These are phyloP conservation scores for Eretmochelys imbricata DNA, from an alignment of 2,113 vertebrate genomes.

Conservation along the genomic window DNA sequence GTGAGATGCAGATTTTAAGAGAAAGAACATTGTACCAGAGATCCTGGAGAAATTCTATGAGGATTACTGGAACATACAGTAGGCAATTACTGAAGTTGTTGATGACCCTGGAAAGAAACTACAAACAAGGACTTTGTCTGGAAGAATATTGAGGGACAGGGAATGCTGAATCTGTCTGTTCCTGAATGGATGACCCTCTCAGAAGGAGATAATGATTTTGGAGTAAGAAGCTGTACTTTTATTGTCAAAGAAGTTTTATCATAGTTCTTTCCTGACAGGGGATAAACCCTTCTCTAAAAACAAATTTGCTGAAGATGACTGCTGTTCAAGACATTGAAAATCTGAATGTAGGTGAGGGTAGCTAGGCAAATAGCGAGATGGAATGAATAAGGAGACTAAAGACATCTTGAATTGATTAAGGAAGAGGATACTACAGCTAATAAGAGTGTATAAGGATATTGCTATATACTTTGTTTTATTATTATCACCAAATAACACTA, in stretches of 20 bases:
- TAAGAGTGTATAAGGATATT: neutral
- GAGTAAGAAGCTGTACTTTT: neutral
- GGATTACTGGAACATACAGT: neutral
- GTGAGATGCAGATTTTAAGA: neutral
- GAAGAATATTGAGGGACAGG: neutral
- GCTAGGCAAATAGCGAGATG: neutral
- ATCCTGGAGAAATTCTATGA: neutral
- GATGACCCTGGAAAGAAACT: neutral
- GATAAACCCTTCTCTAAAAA: neutral
- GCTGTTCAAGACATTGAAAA: neutral
- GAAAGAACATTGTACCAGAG: neutral
- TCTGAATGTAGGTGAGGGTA: constrained; percentile 14
- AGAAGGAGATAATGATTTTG: neutral
- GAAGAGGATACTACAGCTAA: neutral
- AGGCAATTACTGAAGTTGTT: accelerated
- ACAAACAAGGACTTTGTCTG: neutral
- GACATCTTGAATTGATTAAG: neutral
- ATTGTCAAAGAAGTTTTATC: neutral
- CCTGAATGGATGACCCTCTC: neutral
- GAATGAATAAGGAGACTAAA: neutral
- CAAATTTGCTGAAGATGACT: neutral
- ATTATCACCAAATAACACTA: neutral
- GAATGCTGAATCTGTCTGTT: neutral
- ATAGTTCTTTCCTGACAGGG: neutral
- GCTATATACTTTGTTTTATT: neutral